Evolutionary conservation across 2,888 invertebrate genomes (phyloP).

Genomic region (Neuroscelio doddi): DNA sequence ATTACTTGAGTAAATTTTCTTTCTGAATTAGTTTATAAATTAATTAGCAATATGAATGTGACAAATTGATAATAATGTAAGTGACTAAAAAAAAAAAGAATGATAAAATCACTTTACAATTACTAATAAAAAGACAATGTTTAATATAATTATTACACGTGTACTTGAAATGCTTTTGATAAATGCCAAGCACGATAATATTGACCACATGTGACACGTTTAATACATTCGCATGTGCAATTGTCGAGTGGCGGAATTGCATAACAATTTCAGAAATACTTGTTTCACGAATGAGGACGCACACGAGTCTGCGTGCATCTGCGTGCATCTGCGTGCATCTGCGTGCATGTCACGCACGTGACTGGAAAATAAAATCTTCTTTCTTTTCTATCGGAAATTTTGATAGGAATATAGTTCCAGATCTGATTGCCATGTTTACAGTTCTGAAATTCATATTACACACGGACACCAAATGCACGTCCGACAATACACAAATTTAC

Average conservation of each 20-base stretch:
- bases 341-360: constrained; percentile 1
- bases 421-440: constrained; percentile 4
- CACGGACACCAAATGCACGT: background rate
- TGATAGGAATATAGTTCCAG: constrained; percentile 1
- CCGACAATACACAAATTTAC: background rate
- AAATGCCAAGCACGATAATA: background rate
- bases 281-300: background rate
- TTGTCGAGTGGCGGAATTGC: constrained; percentile 1
- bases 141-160: background rate
- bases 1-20: too few relatives aligned
- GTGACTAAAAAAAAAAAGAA: background rate
- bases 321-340: too few relatives aligned
- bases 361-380: background rate
- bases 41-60: background rate
- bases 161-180: background rate
- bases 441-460: background rate
- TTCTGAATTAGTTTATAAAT: background rate
- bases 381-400: background rate
- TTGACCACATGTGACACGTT: background rate
- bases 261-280: constrained; percentile 3
- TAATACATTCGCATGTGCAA: background rate
- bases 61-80: background rate
- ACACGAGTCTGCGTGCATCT: background rate
- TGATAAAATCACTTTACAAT: background rate
- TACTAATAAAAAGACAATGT: background rate